Base-by-base conservation (phyloP, 2,113 vertebrate genomes). In the Sterrhoptilus dennistouni region DNA sequence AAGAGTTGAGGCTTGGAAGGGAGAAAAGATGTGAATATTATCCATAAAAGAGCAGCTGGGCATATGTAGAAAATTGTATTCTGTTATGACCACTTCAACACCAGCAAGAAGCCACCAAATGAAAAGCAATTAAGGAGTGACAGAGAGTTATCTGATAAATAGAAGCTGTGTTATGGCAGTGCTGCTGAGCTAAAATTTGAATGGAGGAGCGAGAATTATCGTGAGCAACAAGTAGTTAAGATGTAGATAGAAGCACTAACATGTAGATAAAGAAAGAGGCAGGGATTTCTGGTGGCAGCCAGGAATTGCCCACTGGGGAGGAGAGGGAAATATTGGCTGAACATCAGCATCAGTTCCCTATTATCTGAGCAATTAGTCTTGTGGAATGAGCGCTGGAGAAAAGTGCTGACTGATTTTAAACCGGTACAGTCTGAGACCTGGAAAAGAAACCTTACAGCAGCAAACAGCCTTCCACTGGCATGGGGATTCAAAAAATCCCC, bases 331-430 rank as follows among this genome's bases (percentile, higher is more conserved):
- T 83, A 89, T 78, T 96, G 95, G 93, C 95, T 96, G 90, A 94
- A 83, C 76, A 94, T 92, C 92, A 92, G 59, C 85, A 92, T 90
- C 93, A 87, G 79, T 71, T 92, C 91, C 76, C 72, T 87, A 77
- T 89, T 92, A 92, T 89, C 72, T 6, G 5, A 96, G 80, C 90
- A 95, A 95, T 96, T 96, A 97, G 93, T 49, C 83, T 83, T 75
- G 85, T 86, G 81, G 88, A 95, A 95, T 52, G 90, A 95, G 83
- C 79, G 78, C 88, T 95, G 83, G 76, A 33, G 72, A 44, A 92
- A 95, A 87, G 52, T 45, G 76, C 71, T 83, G 83, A 82, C 56
- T 84, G 79, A n/a, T 77, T 91, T 91, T 74, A 77, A 86, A 70
- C 54, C 36, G 71, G 42, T 83, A 12, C 45, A 76, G 59, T 13